These are phyloP conservation scores for Psophia crepitans DNA, from an alignment of 2,113 vertebrate genomes.

Conservation along the genomic window DNA sequence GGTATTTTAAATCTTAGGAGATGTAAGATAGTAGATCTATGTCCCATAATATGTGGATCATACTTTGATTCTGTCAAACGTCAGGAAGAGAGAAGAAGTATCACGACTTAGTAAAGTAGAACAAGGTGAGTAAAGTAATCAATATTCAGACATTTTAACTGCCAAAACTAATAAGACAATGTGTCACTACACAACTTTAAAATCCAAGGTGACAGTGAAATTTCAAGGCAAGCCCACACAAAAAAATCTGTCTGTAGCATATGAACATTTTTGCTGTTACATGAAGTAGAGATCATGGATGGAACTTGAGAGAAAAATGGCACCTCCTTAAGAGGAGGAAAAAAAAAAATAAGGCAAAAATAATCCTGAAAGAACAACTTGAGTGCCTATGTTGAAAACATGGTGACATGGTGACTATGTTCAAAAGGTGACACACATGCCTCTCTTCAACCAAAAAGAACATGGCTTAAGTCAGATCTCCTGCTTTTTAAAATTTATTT, in stretches of 20 bases:
- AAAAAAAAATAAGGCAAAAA: background rate
- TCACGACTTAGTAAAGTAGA: background rate
- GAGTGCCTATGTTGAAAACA: background rate
- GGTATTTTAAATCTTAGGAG: background rate
- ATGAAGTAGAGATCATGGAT: background rate
- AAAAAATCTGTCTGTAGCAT: background rate
- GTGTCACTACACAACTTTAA: background rate
- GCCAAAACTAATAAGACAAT: background rate
- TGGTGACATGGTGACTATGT: no score
- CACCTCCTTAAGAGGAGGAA: background rate
- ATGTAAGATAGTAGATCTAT: background rate
- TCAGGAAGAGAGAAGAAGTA: background rate
- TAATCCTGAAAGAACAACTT: background rate
- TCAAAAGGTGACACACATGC: rapidly evolving
- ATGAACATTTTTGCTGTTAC: background rate
- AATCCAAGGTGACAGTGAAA: background rate
- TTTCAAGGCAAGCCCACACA: background rate
- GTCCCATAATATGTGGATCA: background rate
- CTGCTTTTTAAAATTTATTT: background rate
- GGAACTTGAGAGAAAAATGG: background rate
- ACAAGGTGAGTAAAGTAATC: background rate
- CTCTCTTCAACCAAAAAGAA: background rate
- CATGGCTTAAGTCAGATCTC: background rate
- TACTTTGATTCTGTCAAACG: background rate
- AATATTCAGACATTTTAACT: background rate